phyloP scores from a whole-genome alignment of 2,113 vertebrate species.

The Vulpes vulpes region DNA sequence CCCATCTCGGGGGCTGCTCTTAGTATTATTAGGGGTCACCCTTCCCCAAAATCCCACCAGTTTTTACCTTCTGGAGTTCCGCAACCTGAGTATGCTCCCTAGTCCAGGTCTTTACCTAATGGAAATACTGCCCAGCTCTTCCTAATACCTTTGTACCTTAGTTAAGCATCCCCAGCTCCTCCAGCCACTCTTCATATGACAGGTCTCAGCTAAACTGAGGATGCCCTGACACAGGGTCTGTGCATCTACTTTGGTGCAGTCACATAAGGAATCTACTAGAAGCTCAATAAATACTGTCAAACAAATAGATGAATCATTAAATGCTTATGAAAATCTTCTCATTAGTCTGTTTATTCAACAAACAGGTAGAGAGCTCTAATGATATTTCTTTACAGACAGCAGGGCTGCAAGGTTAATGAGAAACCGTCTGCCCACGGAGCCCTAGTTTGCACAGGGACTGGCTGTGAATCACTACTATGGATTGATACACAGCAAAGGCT shows the following conservation, averaged over 20 bases:
- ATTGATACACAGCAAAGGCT: rapidly evolving
- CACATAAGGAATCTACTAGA: too few relatives aligned
- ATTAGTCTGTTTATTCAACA: not conserved
- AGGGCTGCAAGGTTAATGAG: too few relatives aligned
- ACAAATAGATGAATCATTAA: not conserved
- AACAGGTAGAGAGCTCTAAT: too few relatives aligned
- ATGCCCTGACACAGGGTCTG: not conserved
- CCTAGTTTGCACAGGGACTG: rapidly evolving
- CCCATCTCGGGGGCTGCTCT: not conserved
- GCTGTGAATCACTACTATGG: rapidly evolving
- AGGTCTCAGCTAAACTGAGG: not conserved
- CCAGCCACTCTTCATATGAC: not conserved
- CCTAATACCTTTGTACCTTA: not conserved
- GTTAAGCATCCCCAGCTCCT: not conserved
- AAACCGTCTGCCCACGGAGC: not conserved
- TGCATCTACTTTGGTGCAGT: rapidly evolving
- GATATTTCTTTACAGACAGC: not conserved
- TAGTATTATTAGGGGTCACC: not conserved
- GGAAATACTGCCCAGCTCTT: not conserved
- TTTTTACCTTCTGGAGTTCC: not conserved
- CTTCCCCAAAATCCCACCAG: not conserved
- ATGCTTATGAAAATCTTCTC: not conserved
- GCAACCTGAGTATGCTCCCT: not conserved
- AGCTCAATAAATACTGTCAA: not conserved
- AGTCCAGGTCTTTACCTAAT: not conserved